Evolutionary conservation across 2,113 vertebrate genomes (phyloP).

Genomic region (Sphaerodactylus townsendi): DNA sequence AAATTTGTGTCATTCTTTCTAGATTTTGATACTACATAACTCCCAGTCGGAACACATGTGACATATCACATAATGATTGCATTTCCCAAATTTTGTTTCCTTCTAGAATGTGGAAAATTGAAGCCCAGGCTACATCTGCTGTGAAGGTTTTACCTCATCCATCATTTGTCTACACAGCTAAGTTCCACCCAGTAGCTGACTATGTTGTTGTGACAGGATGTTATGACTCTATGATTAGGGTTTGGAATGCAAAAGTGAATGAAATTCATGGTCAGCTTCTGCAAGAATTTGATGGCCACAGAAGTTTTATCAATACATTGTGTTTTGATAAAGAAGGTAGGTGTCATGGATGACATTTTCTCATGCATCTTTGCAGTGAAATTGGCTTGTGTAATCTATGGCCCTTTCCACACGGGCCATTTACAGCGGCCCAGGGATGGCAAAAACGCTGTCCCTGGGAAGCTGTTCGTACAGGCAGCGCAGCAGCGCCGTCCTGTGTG

Average conservation of each 20-base stretch:
- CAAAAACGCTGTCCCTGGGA: too few species aligned
- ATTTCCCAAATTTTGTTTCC: conserved; percentile 17
- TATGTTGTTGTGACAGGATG: conserved; percentile 88
- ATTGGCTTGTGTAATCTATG: background rate
- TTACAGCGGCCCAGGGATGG: too few species aligned
- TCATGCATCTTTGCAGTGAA: background rate
- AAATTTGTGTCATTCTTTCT: too few species aligned
- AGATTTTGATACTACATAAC: too few species aligned
- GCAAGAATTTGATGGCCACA: conserved; percentile 91
- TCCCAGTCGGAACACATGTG: too few species aligned
- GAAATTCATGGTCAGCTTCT: conserved; percentile 86
- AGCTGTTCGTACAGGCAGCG: too few species aligned
- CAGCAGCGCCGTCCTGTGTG: too few species aligned
- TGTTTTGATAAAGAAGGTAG: conserved; percentile 95
- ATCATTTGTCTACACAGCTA: conserved; percentile 92
- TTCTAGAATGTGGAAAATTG: conserved; percentile 89
- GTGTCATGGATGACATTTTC: background rate
- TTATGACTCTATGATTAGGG: conserved; percentile 87
- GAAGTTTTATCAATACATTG: conserved; percentile 88
- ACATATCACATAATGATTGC: background rate
- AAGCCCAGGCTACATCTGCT: conserved; percentile 74
- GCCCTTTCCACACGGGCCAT: too few species aligned
- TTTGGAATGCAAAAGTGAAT: conserved; percentile 85
- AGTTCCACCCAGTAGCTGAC: conserved; percentile 86
- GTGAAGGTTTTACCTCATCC: conserved; percentile 93